Evolutionary conservation across 2,888 invertebrate species (phyloP).

Genomic region (Yponomeuta evonymella): DNA sequence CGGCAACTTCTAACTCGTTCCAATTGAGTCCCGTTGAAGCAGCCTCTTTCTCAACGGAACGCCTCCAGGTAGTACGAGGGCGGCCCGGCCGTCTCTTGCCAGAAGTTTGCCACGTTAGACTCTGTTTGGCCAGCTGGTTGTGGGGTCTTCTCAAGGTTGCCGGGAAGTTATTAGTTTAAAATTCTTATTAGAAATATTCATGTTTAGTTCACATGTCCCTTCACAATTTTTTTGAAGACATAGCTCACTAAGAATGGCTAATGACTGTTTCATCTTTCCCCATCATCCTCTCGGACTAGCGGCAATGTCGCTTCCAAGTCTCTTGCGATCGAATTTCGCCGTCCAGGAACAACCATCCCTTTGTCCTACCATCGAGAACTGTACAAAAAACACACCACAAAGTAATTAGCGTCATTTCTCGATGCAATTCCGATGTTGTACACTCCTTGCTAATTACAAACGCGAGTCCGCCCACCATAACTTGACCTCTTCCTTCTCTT

Average conservation of each 20-base stretch:
- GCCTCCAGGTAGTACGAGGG: no score
- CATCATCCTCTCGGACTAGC: conserved; percentile 5
- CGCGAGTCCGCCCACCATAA: conserved; percentile 9
- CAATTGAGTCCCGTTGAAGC: no score
- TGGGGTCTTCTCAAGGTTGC: no score
- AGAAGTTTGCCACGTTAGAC: no score
- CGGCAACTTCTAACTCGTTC: no score
- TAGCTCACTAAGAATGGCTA: background rate
- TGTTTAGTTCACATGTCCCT: no score
- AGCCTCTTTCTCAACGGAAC: no score
- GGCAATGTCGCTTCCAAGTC: conserved; percentile 35
- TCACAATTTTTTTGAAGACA: no score
- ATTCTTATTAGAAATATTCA: no score
- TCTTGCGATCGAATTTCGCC: conserved; percentile 66
- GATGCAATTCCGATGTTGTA: conserved; percentile 53
- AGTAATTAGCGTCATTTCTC: conserved; percentile 63
- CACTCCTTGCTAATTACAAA: conserved; percentile 54
- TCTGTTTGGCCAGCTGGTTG: no score
- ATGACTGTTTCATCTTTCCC: background rate
- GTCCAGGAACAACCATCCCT: conserved; percentile 42
- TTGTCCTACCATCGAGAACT: conserved; percentile 36
- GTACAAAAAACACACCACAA: conserved; percentile 53
- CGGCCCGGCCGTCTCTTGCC: no score
- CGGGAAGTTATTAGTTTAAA: no score
- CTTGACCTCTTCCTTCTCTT: background rate